Evolutionary conservation across 2,888 invertebrate genomes (phyloP), one percentile per base, ranked within the genome.

Genomic region (Adelognathus sp.): DNA sequence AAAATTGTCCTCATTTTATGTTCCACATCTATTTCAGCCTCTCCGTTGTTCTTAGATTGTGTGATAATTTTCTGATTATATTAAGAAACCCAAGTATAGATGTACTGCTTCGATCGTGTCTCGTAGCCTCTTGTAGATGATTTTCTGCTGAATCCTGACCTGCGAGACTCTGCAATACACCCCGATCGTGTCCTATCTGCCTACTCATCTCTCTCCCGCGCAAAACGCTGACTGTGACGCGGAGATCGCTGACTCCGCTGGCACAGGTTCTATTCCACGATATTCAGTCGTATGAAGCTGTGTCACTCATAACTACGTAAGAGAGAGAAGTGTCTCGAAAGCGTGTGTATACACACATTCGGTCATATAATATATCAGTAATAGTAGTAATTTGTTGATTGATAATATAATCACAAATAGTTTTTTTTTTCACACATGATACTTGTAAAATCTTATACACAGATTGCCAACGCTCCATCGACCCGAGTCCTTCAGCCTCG

Each of bases 171-270:
- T 33, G 36, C n/a, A 69, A 69, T 63, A 52, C 60, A 16, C 21
- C 21, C 29, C 50, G 71, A 66, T 75, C 79, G 79, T 79, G 79
- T 79, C 61, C 75, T 79, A 79, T 79, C 79, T 75, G 39, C 79
- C 36, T 66, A 41, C 61, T 71, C 61, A 33, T 66, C 60, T 72
- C 31, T 41, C 14, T 44, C 60, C 46, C 61, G 71, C 54, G 46
- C 36, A 71, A 75, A 71, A 44, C 56, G 79, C 79, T 75, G 64
- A 67, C 70, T 66, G 60, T 33, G 39, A 67, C 61, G 54, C 39
- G 54, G 36, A 54, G 11, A 71, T 46, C 71, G 60, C 61, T 63
- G 60, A 75, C 56, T 63, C 33, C 44, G 29, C 67, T 56, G 29
- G 21, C 16, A n/a, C 31, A 50, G 27, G 41, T 72, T n/a, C 52